Evolutionary conservation across 35 echinoderm and acorn worm genomes (phyloP), one percentile per base, ranked within the genome.

Genomic region (Diadema setosum): DNA sequence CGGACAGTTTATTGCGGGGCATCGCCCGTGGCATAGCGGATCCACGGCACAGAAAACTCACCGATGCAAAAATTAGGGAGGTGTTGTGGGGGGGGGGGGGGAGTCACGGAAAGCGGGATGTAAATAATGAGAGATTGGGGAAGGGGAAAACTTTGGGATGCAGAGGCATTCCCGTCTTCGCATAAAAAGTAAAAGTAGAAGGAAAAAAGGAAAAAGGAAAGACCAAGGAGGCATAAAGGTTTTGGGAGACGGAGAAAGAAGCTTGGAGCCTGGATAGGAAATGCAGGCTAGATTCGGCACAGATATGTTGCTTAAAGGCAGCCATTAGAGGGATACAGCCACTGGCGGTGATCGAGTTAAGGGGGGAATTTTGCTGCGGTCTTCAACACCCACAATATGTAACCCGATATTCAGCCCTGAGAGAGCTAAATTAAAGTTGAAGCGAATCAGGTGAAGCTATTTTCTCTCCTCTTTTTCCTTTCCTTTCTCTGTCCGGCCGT

Each of bases 311-410:
- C 73, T 78, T 39, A 39, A 41, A 78, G 73, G 73, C 73, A 78
- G 27, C 73, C 73, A 78, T 78, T 78, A 78, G 63, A 78, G 73
- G 73, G 73, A 41, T 41, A 41, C 21, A 41, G 37, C 73, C 73
- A 9, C 27, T 36, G 73, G 73, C 73, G 73, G 73, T 78, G 73
- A 78, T 78, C 73, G 73, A 78, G 73, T 78, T 78, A 78, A 78
- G 73, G 73, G 40, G 36, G 23, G 23, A 14, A 39, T 67, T 34
- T 67, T 67, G 37, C 30, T 15, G 63, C 63, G 37, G 63, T 67
- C 63, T 67, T 44, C 35, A 78, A 78, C 73, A 78, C 40, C 73
- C 35, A 78, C 73, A 78, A 78, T 39, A 78, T 78, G 73, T 78
- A 78, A 78, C 73, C 73, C 40, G 40, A 78, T 78, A 42, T 41